phyloP scores from a whole-genome alignment of 2,888 invertebrate species.

The Agrochola litura region DNA sequence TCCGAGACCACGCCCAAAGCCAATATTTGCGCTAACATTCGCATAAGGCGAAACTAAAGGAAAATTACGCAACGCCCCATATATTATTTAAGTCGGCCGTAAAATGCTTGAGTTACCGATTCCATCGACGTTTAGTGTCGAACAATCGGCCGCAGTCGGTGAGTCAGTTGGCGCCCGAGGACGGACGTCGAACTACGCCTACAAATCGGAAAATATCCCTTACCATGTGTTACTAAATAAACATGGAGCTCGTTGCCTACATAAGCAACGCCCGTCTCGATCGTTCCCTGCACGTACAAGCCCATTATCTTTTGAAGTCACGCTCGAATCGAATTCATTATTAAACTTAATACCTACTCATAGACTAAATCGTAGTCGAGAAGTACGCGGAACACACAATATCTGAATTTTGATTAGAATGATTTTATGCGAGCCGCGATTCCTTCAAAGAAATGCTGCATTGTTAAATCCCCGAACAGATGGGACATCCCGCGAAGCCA shows the following conservation, averaged over 20 bases:
- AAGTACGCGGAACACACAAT: slow-evolving; percentile 76
- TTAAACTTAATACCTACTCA: slow-evolving; percentile 69
- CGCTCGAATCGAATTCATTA: slow-evolving; percentile 74
- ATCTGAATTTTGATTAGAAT: slow-evolving; percentile 83
- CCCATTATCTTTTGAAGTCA: slow-evolving; percentile 74
- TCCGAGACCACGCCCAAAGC: slow-evolving; percentile 65
- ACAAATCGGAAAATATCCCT: slow-evolving; percentile 81
- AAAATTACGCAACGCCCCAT: slow-evolving; percentile 87
- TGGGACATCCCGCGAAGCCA: slow-evolving; percentile 76
- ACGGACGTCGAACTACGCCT: slow-evolving; percentile 83
- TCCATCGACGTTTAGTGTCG: slow-evolving; percentile 87
- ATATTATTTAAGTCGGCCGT: slow-evolving; percentile 86
- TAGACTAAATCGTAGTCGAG: slow-evolving; percentile 67
- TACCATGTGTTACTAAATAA: slow-evolving; percentile 80
- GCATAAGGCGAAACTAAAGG: slow-evolving; percentile 79
- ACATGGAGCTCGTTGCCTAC: slow-evolving; percentile 68
- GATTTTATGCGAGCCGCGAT: slow-evolving; percentile 78
- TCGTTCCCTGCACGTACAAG: slow-evolving; percentile 62
- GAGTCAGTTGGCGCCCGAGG: slow-evolving; percentile 86
- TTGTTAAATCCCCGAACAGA: slow-evolving; percentile 78
- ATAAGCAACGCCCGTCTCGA: slow-evolving; percentile 64
- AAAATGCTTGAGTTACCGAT: slow-evolving; percentile 89
- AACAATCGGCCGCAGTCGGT: slow-evolving; percentile 85
- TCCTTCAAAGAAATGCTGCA: slow-evolving; percentile 81
- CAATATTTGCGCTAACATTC: slow-evolving; percentile 79